These are phyloP conservation scores for Dallia pectoralis DNA, from an alignment of 2,797 vertebrate genomes.

Conservation along the genomic window DNA sequence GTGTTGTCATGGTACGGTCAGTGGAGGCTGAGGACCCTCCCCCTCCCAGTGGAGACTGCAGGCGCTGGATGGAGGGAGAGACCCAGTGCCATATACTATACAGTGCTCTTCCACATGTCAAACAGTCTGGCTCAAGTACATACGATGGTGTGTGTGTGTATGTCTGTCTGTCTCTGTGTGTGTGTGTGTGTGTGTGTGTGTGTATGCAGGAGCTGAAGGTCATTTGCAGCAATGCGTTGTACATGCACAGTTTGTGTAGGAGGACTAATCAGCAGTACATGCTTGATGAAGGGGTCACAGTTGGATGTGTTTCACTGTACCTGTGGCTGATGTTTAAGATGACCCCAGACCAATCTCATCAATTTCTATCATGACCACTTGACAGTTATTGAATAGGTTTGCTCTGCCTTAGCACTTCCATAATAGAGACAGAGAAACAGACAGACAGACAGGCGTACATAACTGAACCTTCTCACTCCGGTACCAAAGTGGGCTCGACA, in stretches of 20 bases:
- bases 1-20: background rate
- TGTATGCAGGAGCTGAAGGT: background rate
- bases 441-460: background rate
- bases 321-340: background rate
- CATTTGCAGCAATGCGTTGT: background rate
- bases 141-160: background rate
- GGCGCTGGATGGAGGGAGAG: slow-evolving; percentile 29
- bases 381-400: background rate
- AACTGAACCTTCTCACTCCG: background rate
- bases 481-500: slow-evolving; percentile 13
- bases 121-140: background rate
- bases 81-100: slow-evolving; percentile 37
- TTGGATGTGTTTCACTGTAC: too few species aligned
- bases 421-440: background rate
- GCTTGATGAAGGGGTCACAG: too few species aligned
- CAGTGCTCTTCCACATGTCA: slow-evolving; percentile 38
- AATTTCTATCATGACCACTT: background rate
- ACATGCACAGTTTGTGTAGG: background rate
- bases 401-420: background rate
- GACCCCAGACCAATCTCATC: background rate
- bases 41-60: slow-evolving; percentile 17
- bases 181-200: slow-evolving; percentile 36
- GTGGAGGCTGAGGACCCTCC: slow-evolving; percentile 1
- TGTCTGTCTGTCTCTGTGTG: background rate
- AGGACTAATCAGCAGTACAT: background rate